phyloP scores from a whole-genome alignment of 2,797 vertebrate species.

The Pelobates cultripes region DNA sequence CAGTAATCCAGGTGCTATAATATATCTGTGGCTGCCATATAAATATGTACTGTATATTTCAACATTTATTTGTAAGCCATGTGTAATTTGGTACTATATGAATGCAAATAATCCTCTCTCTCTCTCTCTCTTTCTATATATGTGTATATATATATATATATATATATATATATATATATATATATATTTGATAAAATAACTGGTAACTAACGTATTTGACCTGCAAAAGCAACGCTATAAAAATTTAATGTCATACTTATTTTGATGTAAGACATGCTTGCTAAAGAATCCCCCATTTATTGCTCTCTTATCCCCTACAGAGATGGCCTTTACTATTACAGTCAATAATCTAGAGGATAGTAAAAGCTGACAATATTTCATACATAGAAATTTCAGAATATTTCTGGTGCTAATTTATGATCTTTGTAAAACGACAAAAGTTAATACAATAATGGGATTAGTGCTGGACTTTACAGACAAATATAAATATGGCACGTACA shows the following conservation, averaged over 20 bases:
- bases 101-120: no score
- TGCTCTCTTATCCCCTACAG: background rate
- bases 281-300: constrained; percentile 1
- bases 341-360: background rate
- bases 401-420: background rate
- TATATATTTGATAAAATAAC: background rate
- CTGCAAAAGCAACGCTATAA: background rate
- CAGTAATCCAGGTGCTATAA: no score
- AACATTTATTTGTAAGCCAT: no score
- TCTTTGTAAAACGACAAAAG: background rate
- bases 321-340: background rate
- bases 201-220: background rate
- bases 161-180: background rate
- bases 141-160: background rate
- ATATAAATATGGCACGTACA: background rate
- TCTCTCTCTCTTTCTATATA: no score
- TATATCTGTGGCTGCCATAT: no score
- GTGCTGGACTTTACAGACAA: constrained; percentile 7
- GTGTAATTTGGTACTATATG: no score
- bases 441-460: background rate
- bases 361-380: background rate
- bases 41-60: no score
- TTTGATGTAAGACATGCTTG: background rate
- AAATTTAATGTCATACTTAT: background rate
- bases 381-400: background rate